phyloP scores from a whole-genome alignment of 2,888 invertebrate genomes.

The Antitype chi region DNA sequence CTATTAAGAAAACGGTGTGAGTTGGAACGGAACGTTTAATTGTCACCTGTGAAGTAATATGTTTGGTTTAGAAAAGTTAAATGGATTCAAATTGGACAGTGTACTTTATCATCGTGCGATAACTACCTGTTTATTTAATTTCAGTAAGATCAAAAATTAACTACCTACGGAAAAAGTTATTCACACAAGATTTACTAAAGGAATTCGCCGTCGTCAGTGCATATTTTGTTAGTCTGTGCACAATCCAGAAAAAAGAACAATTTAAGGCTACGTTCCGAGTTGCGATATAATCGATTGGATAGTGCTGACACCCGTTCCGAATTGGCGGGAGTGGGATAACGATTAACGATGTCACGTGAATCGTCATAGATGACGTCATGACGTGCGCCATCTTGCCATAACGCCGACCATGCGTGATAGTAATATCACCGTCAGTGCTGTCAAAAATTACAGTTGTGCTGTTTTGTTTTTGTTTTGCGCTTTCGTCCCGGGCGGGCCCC shows the following conservation, averaged over 20 bases:
- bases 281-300: no score
- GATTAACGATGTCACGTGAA: no score
- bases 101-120: not conserved
- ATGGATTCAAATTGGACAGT: not conserved
- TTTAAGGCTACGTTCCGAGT: not conserved
- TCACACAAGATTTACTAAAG: not conserved
- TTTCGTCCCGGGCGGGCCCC: no score
- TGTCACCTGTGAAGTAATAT: not conserved
- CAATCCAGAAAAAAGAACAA: slow-evolving; percentile 18
- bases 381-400: no score
- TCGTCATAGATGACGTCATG: no score
- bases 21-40: not conserved
- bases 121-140: not conserved
- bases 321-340: no score
- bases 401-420: no score
- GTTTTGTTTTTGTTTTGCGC: no score
- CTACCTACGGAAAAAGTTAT: not conserved
- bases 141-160: not conserved
- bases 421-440: no score
- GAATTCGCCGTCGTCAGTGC: not conserved
- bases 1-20: fast-evolving
- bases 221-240: slow-evolving; percentile 28
- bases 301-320: no score
- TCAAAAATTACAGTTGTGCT: no score
- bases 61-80: slow-evolving; percentile 22